Evolutionary conservation across 2,888 invertebrate species (phyloP), one percentile per base, ranked within the genome.

Genomic region (Zaprionus bogoriensis): DNA sequence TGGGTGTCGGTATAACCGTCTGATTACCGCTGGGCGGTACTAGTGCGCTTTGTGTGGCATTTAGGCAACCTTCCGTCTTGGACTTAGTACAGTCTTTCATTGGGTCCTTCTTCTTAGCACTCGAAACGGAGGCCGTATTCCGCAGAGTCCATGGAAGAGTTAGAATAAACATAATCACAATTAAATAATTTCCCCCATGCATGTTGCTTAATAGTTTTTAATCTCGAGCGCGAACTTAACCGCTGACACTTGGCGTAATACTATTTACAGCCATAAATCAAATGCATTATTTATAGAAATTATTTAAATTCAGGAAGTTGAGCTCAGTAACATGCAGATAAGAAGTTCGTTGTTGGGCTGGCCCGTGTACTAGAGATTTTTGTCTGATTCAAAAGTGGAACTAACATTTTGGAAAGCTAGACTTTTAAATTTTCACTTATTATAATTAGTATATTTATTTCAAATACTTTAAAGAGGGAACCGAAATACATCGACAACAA

Each of bases 31-130:
- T 46, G 10, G 50, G n/a, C 3, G 17, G 10, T 2, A 48, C 44
- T 45, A 5, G 9, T 2, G 9, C n/a, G n/a, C n/a, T 38, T 39
- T 50, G 42, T 6, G 55, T 57, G 20, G 0, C 41, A 4, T 72
- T 72, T 7, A n/a, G 46, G 3, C 71, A 70, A 4, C 32, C 3
- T 7, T 59, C 65, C 0, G 66, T 58, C 65, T 62, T 64, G 17
- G 38, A 68, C 27, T 67, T 77, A 0, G 12, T n/a, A 41, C 60
- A 74, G 19, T 44, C 36, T 30, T 51, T 70, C 0, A 41, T 10
- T 14, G 60, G 28, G 3, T 74, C 68, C 28, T 68, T 72, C 39
- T 68, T 72, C 30, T 74, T 72, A 1, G 38, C 10, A 44, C 22
- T 51, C 0, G 63, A 25, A 17, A 59, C 4, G 0, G 45, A 19